Base-by-base conservation (phyloP, 92 coral and sea anemone species). In the Virgularia gustaviana region DNA sequence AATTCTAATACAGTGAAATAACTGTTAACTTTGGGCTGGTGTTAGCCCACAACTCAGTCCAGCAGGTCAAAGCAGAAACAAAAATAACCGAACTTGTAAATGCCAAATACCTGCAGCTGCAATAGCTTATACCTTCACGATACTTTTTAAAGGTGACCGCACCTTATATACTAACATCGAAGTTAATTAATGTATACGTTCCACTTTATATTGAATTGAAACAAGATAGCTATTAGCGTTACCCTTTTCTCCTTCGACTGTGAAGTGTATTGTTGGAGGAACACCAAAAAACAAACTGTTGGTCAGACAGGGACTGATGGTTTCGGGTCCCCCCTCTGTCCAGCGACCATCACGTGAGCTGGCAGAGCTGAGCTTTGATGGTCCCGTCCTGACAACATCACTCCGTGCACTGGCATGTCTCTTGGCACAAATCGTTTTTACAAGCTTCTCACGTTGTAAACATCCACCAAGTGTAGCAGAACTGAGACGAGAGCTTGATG, bases 191-290 rank as follows among this genome's bases (percentile, higher is more conserved):
- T 13, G 51, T 13, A 20, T 13, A 43, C 1, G 13, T 16, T 43
- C 19, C 19, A 43, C n/a, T 43, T 43, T 43, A 16, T 43, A 43
- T 13, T 13, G 19, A 43, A 13, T 43, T 43, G 13, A 43, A 1
- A 16, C 9, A 8, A 41, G 31, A 55, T 13, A 4, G 22, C 13
- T n/a, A n/a, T n/a, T n/a, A n/a, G n/a, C 38, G 5, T 3, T 79
- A 92, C 98, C 98, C 85, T 79, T 89, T 58, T 92, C 98, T 29
- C 94, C 96, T 53, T 92, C 98, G 1, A 84, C 80, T 54, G 84
- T 81, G 47, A 92, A 92, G 60, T 92, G 82, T 8, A 92, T 63
- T 0, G 96, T 92, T 0, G 98, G 73, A 12, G 88, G 83, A 19
- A 77, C 77, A 71, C 89, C 78, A 9, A 85, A 70, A 83, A 92